Evolutionary conservation across 2,888 invertebrate species (phyloP).

Genomic region (Carterocephalus palaemon): DNA sequence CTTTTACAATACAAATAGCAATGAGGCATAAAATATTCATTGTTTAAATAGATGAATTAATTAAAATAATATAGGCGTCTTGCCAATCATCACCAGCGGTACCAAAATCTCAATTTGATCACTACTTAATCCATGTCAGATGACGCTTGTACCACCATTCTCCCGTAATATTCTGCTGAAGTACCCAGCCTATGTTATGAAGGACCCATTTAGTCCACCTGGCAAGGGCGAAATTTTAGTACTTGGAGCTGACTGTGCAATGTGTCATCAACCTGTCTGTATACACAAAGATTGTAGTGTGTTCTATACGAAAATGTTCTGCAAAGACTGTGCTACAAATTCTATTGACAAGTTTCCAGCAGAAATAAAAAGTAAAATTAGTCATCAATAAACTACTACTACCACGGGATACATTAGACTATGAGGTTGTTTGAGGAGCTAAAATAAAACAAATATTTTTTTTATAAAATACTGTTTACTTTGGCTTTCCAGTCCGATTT

Average conservation of each 20-base stretch:
- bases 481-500: slow-evolving; percentile 77
- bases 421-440: too few species aligned
- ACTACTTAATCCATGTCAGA: too few species aligned
- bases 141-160: too few species aligned
- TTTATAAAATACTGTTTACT: slow-evolving; percentile 78
- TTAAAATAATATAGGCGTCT: too few species aligned
- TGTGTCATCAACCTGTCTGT: slow-evolving; percentile 85
- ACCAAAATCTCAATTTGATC: too few species aligned
- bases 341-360: slow-evolving; percentile 81
- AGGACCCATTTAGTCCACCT: slow-evolving; percentile 89
- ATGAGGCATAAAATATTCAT: too few species aligned
- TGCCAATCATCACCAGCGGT: too few species aligned
- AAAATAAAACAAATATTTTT: too few species aligned
- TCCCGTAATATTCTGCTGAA: slow-evolving; percentile 81
- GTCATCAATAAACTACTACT: slow-evolving; percentile 43
- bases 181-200: slow-evolving; percentile 88
- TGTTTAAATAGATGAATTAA: too few species aligned
- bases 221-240: slow-evolving; percentile 87
- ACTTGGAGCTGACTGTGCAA: slow-evolving; percentile 86
- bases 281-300: slow-evolving; percentile 86
- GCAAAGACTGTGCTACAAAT: slow-evolving; percentile 82
- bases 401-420: too few species aligned
- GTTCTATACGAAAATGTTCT: slow-evolving; percentile 87
- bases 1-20: too few species aligned
- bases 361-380: slow-evolving; percentile 82